Conservation (phyloP, 2,888 invertebrate genomes). For the Spisula subtruncata region DNA sequence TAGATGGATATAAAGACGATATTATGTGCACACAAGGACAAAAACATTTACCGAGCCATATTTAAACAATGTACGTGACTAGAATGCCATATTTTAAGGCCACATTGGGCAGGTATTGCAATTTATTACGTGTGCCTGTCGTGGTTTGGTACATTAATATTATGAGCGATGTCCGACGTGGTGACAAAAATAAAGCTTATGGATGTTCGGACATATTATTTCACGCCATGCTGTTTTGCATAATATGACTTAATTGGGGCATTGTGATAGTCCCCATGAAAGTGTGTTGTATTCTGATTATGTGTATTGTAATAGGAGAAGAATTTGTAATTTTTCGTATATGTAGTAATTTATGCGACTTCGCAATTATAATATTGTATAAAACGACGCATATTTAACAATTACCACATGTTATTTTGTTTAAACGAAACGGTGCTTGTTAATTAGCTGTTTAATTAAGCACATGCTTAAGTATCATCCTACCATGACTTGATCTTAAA, state of each 20-base stretch:
- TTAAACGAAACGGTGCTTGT: no score
- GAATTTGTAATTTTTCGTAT: neutral
- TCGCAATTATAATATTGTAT: neutral
- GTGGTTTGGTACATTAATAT: conserved; percentile 60
- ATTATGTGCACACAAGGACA: conserved; percentile 26
- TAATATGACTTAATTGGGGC: conserved; percentile 54
- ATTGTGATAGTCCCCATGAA: conserved; percentile 19
- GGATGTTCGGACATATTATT: conserved; percentile 41
- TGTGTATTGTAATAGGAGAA: neutral
- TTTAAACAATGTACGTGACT: conserved; percentile 61
- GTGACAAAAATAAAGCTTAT: conserved; percentile 54
- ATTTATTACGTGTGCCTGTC: conserved; percentile 65
- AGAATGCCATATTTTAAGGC: conserved; percentile 64
- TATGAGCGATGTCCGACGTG: conserved; percentile 23
- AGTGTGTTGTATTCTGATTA: neutral
- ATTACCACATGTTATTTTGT: no score
- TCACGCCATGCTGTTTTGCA: conserved; percentile 51
- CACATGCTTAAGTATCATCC: no score
- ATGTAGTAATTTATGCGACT: neutral
- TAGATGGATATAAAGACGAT: conserved; percentile 5
- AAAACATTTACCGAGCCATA: neutral
- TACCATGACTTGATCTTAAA: no score
- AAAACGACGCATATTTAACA: neutral
- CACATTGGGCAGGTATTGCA: conserved; percentile 67
- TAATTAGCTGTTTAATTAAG: no score